phyloP scores from a whole-genome alignment of 2,888 invertebrate species.

The Liopterus haemorrhoidalis region DNA sequence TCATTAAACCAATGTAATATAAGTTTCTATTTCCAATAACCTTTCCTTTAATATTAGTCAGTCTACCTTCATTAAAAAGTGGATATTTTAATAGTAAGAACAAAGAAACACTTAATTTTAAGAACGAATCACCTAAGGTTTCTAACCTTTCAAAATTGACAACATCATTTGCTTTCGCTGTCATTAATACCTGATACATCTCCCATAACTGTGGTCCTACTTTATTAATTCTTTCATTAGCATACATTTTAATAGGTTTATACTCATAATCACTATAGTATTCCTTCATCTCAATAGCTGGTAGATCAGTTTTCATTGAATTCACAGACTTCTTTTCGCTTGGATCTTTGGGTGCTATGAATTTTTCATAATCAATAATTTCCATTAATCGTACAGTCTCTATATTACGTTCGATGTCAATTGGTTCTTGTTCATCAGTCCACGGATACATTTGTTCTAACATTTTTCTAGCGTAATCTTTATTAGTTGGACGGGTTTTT shows the following conservation, averaged over 20 bases:
- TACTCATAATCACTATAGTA: slow-evolving; percentile 34
- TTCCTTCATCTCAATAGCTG: slow-evolving; percentile 38
- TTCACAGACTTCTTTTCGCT: slow-evolving; percentile 40
- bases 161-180: slow-evolving; percentile 65
- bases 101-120: slow-evolving; percentile 72
- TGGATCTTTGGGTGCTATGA: slow-evolving; percentile 44
- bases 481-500: slow-evolving; percentile 44
- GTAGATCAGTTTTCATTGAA: slow-evolving; percentile 34
- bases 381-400: slow-evolving; percentile 58
- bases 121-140: slow-evolving; percentile 82
- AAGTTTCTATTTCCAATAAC: slow-evolving; percentile 82
- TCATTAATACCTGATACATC: slow-evolving; percentile 60
- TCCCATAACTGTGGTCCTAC: slow-evolving; percentile 49
- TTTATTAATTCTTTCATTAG: neutral
- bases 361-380: slow-evolving; percentile 63
- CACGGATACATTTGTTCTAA: slow-evolving; percentile 47
- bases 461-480: slow-evolving; percentile 44
- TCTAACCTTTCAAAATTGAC: slow-evolving; percentile 78
- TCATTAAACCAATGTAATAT: slow-evolving; percentile 60
- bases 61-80: slow-evolving; percentile 66
- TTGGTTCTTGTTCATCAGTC: slow-evolving; percentile 55
- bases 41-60: slow-evolving; percentile 65
- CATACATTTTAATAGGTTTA: slow-evolving; percentile 28
- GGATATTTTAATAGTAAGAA: slow-evolving; percentile 67
- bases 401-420: slow-evolving; percentile 59